A percentile compares a stretch with the other conserved stretches of the same genome.
These are phyloP conservation scores for Cheilosia soror DNA, from an alignment of 2,888 invertebrate species.

Conservation along the genomic window DNA sequence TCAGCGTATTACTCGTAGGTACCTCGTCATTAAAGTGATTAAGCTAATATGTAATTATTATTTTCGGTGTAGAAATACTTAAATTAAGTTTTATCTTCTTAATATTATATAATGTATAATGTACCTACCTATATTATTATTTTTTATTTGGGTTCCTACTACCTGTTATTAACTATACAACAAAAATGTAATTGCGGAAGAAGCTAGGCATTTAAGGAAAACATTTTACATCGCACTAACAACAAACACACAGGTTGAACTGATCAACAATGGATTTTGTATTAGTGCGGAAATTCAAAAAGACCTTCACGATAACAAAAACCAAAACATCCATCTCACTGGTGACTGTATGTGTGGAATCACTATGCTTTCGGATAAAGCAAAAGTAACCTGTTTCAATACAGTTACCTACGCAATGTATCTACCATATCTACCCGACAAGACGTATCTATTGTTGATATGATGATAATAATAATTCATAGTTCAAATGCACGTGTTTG, in stretches of 20 bases:
- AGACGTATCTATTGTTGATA: no score
- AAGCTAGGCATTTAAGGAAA: background rate
- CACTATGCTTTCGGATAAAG: background rate
- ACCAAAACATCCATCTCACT: background rate
- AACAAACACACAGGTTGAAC: background rate
- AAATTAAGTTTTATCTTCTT: no score
- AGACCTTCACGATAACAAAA: background rate
- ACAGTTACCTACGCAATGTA: background rate
- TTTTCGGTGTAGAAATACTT: no score
- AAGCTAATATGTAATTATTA: no score
- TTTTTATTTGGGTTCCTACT: no score
- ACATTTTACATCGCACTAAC: background rate
- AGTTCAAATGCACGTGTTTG: conserved; percentile 35
- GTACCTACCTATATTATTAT: background rate
- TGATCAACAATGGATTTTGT: background rate
- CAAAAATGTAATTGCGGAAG: no score
- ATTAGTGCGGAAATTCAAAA: background rate
- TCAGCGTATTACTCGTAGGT: no score
- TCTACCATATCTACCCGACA: no score
- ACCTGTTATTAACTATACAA: no score
- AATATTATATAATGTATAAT: no score
- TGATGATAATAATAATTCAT: background rate
- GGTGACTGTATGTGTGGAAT: background rate
- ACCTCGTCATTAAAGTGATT: no score
- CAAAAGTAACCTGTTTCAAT: background rate